Base-by-base conservation (phyloP, 1,140 invertebrate species). In the Proales similis region DNA sequence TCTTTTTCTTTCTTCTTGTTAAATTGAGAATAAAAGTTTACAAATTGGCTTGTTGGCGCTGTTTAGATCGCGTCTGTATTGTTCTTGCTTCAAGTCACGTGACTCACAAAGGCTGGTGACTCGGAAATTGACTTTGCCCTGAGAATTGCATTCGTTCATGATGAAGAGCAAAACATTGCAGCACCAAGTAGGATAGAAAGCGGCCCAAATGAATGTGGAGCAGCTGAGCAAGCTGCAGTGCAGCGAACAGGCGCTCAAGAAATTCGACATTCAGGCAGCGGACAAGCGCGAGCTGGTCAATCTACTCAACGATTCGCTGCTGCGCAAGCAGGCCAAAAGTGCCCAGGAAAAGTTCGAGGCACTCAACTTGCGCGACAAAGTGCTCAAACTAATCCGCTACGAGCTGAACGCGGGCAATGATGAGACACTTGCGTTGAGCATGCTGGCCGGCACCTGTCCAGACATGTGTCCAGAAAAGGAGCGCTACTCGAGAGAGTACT, bases 401-500 rank as follows among this genome's bases (percentile, higher is more conserved):
- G 51, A 57, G 11, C 24, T 57, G 11, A 5, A 42, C 12, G 26
- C 29, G 27, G 32, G 19, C 11, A 19, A 24, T 12, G 6, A 36
- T n/a, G 3, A 4, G 11, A 64, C 67, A 9, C 70, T 65, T 17
- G 78, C 80, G n/a, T n/a, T n/a, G 3, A 80, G 79, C 43, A 79
- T 80, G 4, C 84, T 84, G 9, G 79, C 80, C 63, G 92, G 90
- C 9, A 85, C 84, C 4, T 97, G 93, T 75, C 84, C 83, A 0
- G 93, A 98, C 70, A 97, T 98, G 92, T 97, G 94, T 73, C 91
- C 93, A 0, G 93, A 98, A 72, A 94, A 91, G 71, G 93, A 98
- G 73, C 77, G 93, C 38, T 81, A 92, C 48, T 82, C 90, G 72
- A 77, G 90, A 53, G 86, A 90, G 70, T 82, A 84, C 20, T 84